A percentile compares a stretch with the other conserved stretches of the same genome.
phyloP scores from a whole-genome alignment of 2,888 invertebrate species.

The Holacanthella duospinosa region DNA sequence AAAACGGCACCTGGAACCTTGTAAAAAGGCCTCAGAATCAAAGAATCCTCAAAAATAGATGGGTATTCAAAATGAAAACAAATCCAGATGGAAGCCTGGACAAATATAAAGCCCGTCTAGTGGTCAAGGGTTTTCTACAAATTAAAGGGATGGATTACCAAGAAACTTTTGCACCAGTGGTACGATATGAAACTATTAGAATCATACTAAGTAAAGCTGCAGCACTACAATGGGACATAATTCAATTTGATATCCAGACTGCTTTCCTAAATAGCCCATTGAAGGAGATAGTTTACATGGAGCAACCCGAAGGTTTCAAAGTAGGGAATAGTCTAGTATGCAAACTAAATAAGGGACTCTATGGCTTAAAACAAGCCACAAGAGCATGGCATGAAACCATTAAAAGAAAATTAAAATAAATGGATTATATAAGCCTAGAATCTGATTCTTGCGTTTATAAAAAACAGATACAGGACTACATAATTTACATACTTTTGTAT shows the following conservation, averaged over 20 bases:
- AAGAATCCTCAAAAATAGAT: neutral
- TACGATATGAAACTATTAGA: conserved; percentile 9
- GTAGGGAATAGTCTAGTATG: neutral
- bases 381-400: conserved; percentile 9
- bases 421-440: neutral
- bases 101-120: no score
- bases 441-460: no score
- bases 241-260: conserved; percentile 26
- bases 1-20: conserved; percentile 5
- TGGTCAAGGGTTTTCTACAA: conserved; percentile 6
- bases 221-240: conserved; percentile 8
- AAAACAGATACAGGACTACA: no score
- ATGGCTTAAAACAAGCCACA: conserved; percentile 7
- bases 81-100: neutral
- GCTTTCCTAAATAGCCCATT: conserved; percentile 18
- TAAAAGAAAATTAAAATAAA: neutral
- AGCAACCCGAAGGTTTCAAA: conserved; percentile 27
- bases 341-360: neutral
- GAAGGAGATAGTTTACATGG: conserved; percentile 26
- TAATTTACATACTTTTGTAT: neutral
- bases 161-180: conserved; percentile 13
- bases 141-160: conserved; percentile 9
- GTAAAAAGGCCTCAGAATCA: no score
- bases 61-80: no score
- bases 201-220: neutral